Base-by-base conservation (phyloP, 2,888 invertebrate species). In the Pachliopta kotzebuea region DNA sequence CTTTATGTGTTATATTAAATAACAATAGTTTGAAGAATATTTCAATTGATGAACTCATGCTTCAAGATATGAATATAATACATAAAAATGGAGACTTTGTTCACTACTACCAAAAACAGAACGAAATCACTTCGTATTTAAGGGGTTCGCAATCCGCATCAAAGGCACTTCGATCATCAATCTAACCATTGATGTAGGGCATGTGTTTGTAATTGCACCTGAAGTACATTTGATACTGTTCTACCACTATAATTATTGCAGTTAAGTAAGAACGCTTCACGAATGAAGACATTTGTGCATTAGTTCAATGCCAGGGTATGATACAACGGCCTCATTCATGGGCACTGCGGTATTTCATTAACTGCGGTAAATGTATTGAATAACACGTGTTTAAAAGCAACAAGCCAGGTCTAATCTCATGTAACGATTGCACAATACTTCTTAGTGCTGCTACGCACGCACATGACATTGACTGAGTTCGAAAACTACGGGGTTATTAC, bases 321-420 rank as follows among this genome's bases (percentile, higher is more conserved):
- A 52, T 18, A 49, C 24, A 21, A 26, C 18, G 18, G n/a, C 31
- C 17, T 52, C 56, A 8, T 52, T 53, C 60, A 37, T 37, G 24
- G 62, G 20, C 54, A 45, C 42, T 7, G 45, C 7, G 37, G 29
- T 60, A 18, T 55, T 63, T 45, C 24, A 63, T 59, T 63, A 49
- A 63, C 17, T 60, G 59, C 31, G 55, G 63, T 63, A 63, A 66
- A 69, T 65, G 66, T 58, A 66, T 63, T 56, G 68, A 66, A 68
- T 57, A 65, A 67, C 68, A 60, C 57, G 54, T 61, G 57, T 50
- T 63, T 65, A 37, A 60, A 49, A 63, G 14, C 54, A 59, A 60
- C 65, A 52, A 54, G 53, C 59, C n/a, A n/a, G 63, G 56, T 68
- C 54, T 65, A 65, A 62, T 65, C 66, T 68, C 62, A 63, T 60